Percentiles rank a stretch among this genome's conserved stretches.
These are phyloP conservation scores for Macropus fuliginosus DNA, from an alignment of 2,797 vertebrate genomes.

Conservation along the genomic window DNA sequence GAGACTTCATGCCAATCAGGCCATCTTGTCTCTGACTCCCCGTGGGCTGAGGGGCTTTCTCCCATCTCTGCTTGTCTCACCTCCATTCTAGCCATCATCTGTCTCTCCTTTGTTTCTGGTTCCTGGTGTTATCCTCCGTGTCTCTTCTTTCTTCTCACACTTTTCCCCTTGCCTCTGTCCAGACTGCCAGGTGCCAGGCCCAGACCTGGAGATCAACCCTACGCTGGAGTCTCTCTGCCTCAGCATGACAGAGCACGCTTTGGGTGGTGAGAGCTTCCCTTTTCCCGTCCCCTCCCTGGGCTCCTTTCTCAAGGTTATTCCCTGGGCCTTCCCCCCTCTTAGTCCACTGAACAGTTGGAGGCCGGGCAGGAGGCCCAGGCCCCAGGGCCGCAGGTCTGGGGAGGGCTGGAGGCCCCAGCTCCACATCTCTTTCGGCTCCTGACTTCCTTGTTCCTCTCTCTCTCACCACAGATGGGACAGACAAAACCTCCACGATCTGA, in stretches of 20 bases:
- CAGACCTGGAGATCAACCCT: conserved; percentile 97
- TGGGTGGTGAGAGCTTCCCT: conserved; percentile 91
- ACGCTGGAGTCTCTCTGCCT: conserved; percentile 98
- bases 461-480: conserved; percentile 91
- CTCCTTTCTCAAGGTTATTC: conserved; percentile 60
- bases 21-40: too few relatives aligned
- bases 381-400: conserved; percentile 70
- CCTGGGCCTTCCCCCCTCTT: conserved; percentile 68
- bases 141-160: neutral
- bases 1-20: neutral
- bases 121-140: neutral
- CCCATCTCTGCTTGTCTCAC: too few relatives aligned
- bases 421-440: conserved; percentile 57
- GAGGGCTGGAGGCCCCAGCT: conserved; percentile 66
- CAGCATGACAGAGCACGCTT: conserved; percentile 99
- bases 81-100: neutral
- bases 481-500: conserved; percentile 97
- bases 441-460: conserved; percentile 70
- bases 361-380: conserved; percentile 69
- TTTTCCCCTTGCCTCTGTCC: conserved; percentile 4
- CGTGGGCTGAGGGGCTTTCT: too few relatives aligned
- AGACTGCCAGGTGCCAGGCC: conserved; percentile 96
- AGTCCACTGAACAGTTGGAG: neutral
- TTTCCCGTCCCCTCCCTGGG: conserved; percentile 69
- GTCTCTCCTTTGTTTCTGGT: neutral